phyloP scores from a whole-genome alignment of 2,797 vertebrate genomes.

The Taenioides sp. region DNA sequence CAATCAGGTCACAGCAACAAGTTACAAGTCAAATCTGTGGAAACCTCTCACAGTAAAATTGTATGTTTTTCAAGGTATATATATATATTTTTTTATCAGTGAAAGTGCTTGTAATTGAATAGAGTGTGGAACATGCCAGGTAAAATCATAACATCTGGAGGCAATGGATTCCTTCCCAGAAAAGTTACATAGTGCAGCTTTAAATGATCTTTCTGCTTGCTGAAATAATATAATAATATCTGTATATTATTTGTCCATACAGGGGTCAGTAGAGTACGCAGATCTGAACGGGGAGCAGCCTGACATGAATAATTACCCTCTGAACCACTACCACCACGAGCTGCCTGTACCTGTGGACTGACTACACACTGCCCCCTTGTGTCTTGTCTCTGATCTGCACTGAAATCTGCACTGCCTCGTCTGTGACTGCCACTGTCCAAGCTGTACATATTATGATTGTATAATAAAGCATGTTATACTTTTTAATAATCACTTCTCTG shows the following conservation, averaged over 20 bases:
- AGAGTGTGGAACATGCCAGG: too few species aligned
- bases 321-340: slow-evolving; percentile 51
- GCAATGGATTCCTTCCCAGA: background rate
- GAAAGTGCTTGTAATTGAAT: too few species aligned
- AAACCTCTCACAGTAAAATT: too few species aligned
- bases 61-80: too few species aligned
- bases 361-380: background rate
- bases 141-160: background rate
- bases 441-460: slow-evolving; percentile 46
- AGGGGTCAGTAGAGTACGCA: slow-evolving; percentile 73
- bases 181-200: background rate
- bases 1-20: too few species aligned
- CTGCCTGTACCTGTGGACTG: slow-evolving; percentile 65
- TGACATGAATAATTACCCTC: slow-evolving; percentile 18
- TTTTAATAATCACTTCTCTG: background rate
- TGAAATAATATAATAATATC: background rate
- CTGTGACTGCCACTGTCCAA: slow-evolving; percentile 7
- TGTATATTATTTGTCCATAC: slow-evolving; percentile 35
- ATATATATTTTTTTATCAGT: too few species aligned
- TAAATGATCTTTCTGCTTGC: background rate
- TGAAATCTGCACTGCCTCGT: background rate
- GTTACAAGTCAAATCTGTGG: too few species aligned
- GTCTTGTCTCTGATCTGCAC: background rate
- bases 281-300: slow-evolving; percentile 63
- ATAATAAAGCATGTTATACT: slow-evolving; percentile 32